Conservation (phyloP, 1,140 invertebrate species). For the Leptinotarsa lineolata region DNA sequence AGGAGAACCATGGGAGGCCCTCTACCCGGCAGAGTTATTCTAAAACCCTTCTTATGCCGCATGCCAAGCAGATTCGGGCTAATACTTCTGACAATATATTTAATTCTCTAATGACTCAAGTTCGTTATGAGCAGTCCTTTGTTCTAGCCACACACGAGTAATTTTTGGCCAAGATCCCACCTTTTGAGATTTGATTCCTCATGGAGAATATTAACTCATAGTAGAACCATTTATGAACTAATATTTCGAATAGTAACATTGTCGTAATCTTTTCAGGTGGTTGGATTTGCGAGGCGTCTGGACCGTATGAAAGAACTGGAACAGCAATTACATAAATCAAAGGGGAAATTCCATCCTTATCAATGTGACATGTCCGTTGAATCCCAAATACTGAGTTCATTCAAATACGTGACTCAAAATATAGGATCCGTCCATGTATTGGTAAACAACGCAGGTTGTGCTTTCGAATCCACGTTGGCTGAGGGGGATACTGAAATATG, state of each 20-base stretch:
- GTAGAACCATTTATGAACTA: not conserved
- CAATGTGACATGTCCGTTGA: slow-evolving; percentile 70
- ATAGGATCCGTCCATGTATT: slow-evolving; percentile 70
- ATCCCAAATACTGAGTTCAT: slow-evolving; percentile 67
- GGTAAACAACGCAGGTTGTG: slow-evolving; percentile 75
- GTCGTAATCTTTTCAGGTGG: slow-evolving; percentile 55
- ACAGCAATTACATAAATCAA: slow-evolving; percentile 33
- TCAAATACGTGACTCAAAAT: slow-evolving; percentile 64
- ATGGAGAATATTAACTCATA: no score
- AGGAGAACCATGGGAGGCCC: no score
- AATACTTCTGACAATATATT: no score
- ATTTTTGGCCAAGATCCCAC: no score
- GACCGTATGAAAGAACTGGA: slow-evolving; percentile 60
- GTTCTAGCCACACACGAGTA: no score
- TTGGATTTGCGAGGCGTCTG: slow-evolving; percentile 70
- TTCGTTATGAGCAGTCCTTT: rapidly evolving
- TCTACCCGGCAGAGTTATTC: no score
- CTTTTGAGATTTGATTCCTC: no score
- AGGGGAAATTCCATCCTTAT: slow-evolving; percentile 57
- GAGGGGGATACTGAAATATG: slow-evolving; percentile 47
- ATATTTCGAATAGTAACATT: no score
- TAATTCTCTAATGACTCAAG: no score
- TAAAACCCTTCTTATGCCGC: no score
- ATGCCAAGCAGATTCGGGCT: no score
- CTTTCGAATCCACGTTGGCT: slow-evolving; percentile 43